These are phyloP conservation scores for Amphipoea oculea DNA, from an alignment of 2,888 invertebrate species.

Conservation along the genomic window DNA sequence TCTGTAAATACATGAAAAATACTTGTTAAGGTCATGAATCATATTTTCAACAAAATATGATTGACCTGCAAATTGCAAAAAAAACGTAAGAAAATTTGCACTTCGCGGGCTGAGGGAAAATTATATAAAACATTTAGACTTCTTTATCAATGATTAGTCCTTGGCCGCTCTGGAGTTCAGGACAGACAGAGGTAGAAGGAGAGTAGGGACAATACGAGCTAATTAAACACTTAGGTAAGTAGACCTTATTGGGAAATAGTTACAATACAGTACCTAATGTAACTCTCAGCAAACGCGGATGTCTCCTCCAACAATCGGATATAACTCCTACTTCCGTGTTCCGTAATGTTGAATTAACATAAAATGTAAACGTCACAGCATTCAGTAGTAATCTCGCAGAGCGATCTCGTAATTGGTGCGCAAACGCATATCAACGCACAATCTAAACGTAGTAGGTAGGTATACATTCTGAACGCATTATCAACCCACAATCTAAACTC, in stretches of 20 bases:
- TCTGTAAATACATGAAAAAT: no score
- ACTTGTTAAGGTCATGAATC: no score
- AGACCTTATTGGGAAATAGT: neutral
- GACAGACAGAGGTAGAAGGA: neutral
- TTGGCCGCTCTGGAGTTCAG: neutral
- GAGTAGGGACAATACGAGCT: neutral
- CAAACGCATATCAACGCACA: constrained; percentile 75
- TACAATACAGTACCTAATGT: neutral
- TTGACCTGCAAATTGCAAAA: no score
- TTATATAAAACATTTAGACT: neutral
- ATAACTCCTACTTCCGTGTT: constrained; percentile 22
- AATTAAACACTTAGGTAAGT: neutral
- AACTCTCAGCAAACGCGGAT: neutral
- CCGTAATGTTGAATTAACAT: constrained; percentile 40
- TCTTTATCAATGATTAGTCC: neutral
- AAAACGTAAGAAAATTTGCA: no score
- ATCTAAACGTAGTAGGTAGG: constrained; percentile 74
- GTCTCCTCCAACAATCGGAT: constrained; percentile 11
- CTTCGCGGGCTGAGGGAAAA: neutral
- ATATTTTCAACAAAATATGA: no score
- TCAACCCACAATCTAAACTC: constrained; percentile 58
- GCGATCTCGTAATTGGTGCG: constrained; percentile 78
- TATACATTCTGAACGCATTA: constrained; percentile 51
- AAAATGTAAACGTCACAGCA: constrained; percentile 42
- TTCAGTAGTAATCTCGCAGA: constrained; percentile 68